Evolutionary conservation across 1,140 invertebrate genomes (phyloP), one percentile per base, ranked within the genome.

Genomic region (Sinonovacula constricta): DNA sequence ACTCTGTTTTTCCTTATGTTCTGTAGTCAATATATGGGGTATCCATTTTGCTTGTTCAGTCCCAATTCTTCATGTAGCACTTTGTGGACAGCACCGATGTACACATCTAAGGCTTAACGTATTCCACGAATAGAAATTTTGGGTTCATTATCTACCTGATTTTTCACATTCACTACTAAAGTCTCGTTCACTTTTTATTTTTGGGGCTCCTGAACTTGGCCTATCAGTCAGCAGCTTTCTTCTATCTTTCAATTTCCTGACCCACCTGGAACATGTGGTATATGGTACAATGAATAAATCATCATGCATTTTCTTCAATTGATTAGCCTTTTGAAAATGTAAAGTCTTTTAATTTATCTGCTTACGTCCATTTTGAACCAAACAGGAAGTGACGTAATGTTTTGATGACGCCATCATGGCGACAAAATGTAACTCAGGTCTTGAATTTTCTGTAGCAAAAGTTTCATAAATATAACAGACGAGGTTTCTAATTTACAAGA

Each of bases 81-180:
- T n/a, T n/a, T n/a, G 15, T 65, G 30, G 62, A 65, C 34, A 10
- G 62, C 39, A 65, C 62, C 62, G 24, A 65, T 65, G 7, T 10
- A 65, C 34, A 65, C 31, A 65, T 65, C 62, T 65, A 65, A 65
- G 62, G 34, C 62, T 12, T 30, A 65, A 65, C 62, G 5, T 65
- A 45, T 45, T 45, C 18, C 39, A 45, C 7, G 39, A 45, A 45
- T 18, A 45, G 33, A 31, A 31, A 31, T 22, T 10, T 45, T 45
- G 24, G 18, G 62, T n/a, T 31, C 54, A 56, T 56, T 56, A 22
- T 56, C 54, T 24, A n/a, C 24, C 24, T 56, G 10, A 7, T 56
- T 10, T 65, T 65, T 14, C 39, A 45, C 39, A 7, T 45, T 31
- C 33, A 60, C 33, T 14, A 10, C 10, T n/a, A 60, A 60, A 30